Evolutionary conservation across 2,113 vertebrate species (phyloP).

Genomic region (Capra hircus): DNA sequence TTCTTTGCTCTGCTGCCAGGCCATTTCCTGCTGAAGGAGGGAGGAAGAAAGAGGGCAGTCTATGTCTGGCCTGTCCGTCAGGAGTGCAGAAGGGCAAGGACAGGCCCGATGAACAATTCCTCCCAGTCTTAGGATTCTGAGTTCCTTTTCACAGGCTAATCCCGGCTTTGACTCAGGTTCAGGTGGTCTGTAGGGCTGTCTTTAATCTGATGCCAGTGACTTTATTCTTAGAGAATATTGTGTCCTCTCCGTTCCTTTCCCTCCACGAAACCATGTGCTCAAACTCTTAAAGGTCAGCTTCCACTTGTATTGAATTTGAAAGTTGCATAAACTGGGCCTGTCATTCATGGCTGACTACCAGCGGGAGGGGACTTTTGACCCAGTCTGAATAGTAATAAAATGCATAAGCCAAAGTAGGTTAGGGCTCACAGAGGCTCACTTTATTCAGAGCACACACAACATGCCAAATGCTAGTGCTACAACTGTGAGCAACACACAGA

Average conservation of each 20-base stretch:
- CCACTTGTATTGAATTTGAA: background rate
- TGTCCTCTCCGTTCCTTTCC: background rate
- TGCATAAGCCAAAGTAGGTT: background rate
- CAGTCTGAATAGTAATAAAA: background rate
- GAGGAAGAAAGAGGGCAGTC: background rate
- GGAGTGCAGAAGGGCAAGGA: background rate
- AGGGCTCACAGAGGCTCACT: background rate
- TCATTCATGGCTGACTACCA: background rate
- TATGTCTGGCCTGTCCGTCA: background rate
- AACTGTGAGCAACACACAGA: accelerated
- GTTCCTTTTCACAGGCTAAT: background rate
- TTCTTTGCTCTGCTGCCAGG: background rate
- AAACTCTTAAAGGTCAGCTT: background rate
- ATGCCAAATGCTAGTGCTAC: background rate
- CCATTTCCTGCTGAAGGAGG: background rate
- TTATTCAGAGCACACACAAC: background rate
- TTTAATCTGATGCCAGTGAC: background rate
- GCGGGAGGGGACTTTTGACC: background rate
- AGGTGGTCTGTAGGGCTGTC: background rate
- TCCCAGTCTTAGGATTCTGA: background rate
- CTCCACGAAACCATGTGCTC: background rate
- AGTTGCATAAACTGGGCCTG: background rate
- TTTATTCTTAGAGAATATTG: background rate
- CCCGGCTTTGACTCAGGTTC: background rate
- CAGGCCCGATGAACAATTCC: background rate